Percentiles rank a stretch among this genome's conserved stretches.
Evolutionary conservation across 2,797 vertebrate genomes (phyloP).

Genomic region (Synaphobranchus kaupii): DNA sequence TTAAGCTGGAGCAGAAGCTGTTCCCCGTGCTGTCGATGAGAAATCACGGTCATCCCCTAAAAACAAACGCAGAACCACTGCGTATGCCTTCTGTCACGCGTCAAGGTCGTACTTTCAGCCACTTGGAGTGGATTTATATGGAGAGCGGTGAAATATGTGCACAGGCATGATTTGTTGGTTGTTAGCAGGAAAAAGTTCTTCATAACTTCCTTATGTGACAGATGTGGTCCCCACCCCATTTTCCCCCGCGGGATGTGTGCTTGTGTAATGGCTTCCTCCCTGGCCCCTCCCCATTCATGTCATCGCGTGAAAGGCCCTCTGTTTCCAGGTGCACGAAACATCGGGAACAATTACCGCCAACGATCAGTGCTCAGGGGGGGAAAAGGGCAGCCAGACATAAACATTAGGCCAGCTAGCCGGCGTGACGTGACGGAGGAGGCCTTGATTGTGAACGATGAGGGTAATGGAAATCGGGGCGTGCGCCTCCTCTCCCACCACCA

Average conservation of each 20-base stretch:
- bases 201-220: constrained; percentile 33
- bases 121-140: background rate
- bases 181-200: constrained; percentile 26
- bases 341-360: constrained; percentile 12
- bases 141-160: constrained; percentile 5
- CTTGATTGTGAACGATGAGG: background rate
- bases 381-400: constrained; percentile 14
- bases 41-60: background rate
- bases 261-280: constrained; percentile 30
- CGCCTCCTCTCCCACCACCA: constrained; percentile 49
- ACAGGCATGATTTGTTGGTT: background rate
- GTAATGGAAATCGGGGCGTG: too few relatives aligned
- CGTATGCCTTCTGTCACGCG: background rate
- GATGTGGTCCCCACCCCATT: constrained; percentile 30
- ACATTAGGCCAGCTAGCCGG: constrained; percentile 15
- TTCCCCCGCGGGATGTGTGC: constrained; percentile 6
- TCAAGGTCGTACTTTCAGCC: background rate
- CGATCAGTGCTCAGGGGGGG: constrained; percentile 4
- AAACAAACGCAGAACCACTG: background rate
- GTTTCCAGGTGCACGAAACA: constrained; percentile 27
- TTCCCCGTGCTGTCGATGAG: background rate
- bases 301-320: constrained; percentile 14
- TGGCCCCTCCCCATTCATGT: constrained; percentile 10
- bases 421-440: background rate
- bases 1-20: background rate